Evolutionary conservation across 2,888 invertebrate genomes (phyloP).

Genomic region (Melanotus villosus): DNA sequence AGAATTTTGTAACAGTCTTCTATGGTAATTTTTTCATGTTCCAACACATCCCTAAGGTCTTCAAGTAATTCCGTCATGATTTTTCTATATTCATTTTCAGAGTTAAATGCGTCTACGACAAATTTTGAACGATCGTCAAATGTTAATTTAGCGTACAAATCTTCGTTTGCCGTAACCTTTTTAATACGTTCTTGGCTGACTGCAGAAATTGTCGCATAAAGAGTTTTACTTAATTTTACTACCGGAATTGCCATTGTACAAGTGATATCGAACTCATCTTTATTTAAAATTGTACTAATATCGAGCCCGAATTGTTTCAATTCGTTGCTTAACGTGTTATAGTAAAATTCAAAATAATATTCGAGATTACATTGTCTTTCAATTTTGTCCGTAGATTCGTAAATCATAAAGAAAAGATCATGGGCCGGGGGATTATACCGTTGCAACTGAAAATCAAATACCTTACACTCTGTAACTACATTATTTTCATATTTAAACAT

Average conservation of each 20-base stretch:
- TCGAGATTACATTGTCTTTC: constrained; percentile 46
- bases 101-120: not conserved
- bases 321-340: not conserved
- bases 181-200: not conserved
- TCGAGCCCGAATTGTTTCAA: not conserved
- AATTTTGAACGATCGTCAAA: constrained; percentile 1
- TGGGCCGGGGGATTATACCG: constrained; percentile 75
- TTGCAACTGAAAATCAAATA: constrained; percentile 61
- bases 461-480: constrained; percentile 48
- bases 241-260: not conserved
- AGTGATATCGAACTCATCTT: not conserved
- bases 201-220: not conserved
- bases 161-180: not conserved
- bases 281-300: not conserved
- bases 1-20: constrained; percentile 44
- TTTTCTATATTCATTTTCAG: not conserved
- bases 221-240: not conserved
- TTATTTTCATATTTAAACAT: constrained; percentile 55
- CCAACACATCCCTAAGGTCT: constrained; percentile 28
- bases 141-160: not conserved
- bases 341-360: constrained; percentile 40
- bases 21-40: constrained; percentile 35
- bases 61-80: not conserved
- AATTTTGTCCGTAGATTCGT: constrained; percentile 48
- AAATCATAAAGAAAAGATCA: constrained; percentile 70